A percentile compares a stretch with the other conserved stretches of the same genome.
Evolutionary conservation across 2,113 vertebrate genomes (phyloP).

Genomic region (Antechinus flavipes): DNA sequence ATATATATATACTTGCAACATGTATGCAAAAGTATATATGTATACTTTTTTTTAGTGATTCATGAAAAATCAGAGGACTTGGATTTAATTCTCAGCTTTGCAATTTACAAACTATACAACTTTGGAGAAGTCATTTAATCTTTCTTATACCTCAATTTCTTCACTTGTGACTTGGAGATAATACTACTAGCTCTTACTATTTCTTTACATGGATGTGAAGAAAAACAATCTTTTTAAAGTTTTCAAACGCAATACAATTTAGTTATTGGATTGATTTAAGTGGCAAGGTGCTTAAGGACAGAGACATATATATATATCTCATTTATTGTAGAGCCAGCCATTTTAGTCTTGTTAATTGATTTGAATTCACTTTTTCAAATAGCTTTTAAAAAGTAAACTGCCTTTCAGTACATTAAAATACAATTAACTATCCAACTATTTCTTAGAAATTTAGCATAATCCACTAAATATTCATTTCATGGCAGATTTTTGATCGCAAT

Average conservation of each 20-base stretch:
- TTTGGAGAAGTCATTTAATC: neutral
- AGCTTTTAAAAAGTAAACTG: conserved; percentile 23
- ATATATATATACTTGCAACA: no score
- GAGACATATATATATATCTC: neutral
- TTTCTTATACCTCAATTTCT: neutral
- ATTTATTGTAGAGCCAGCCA: neutral
- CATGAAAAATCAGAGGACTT: neutral
- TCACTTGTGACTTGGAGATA: neutral
- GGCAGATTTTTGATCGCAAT: neutral
- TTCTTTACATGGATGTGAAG: neutral
- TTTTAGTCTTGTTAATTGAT: conserved; percentile 2
- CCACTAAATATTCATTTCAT: conserved; percentile 34
- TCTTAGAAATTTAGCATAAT: neutral
- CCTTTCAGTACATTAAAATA: neutral
- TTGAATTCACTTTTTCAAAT: neutral
- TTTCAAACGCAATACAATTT: neutral
- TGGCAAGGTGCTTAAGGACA: neutral
- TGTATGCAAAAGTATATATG: no score
- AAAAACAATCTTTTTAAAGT: neutral
- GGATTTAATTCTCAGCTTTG: neutral
- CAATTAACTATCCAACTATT: neutral
- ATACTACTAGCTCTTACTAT: neutral
- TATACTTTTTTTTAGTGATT: neutral
- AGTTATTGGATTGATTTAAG: conserved; percentile 6
- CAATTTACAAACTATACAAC: neutral